Percentiles rank a stretch among this genome's conserved stretches.
phyloP scores from a whole-genome alignment of 2,888 invertebrate genomes.

The Spodoptera exigua region DNA sequence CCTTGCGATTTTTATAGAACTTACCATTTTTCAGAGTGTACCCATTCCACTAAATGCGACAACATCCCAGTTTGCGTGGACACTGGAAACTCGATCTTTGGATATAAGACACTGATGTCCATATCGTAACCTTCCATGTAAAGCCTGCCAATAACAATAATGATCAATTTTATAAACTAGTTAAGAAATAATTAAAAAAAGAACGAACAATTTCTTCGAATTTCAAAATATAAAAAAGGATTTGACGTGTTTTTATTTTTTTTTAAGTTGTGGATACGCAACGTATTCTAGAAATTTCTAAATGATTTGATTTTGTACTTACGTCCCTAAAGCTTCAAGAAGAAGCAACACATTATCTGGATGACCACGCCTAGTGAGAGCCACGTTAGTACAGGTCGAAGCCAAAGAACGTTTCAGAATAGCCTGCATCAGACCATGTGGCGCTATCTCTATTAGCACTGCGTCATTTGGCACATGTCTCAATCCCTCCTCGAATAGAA shows the following conservation, averaged over 20 bases:
- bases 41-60: slow-evolving; percentile 94
- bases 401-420: slow-evolving; percentile 94
- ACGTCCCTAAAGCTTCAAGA: slow-evolving; percentile 91
- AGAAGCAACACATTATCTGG: slow-evolving; percentile 89
- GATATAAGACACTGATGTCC: slow-evolving; percentile 92
- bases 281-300: too few species aligned
- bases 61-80: slow-evolving; percentile 95
- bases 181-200: too few species aligned
- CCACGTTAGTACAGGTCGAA: slow-evolving; percentile 90
- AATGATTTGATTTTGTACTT: slow-evolving; percentile 62
- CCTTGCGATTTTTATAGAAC: too few species aligned
- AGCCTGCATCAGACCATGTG: slow-evolving; percentile 96
- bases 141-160: slow-evolving; percentile 82
- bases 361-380: slow-evolving; percentile 92
- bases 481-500: slow-evolving; percentile 94
- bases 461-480: slow-evolving; percentile 93
- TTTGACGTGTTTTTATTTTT: too few species aligned
- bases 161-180: too few species aligned
- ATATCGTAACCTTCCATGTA: slow-evolving; percentile 92
- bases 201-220: too few species aligned
- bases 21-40: slow-evolving; percentile 92
- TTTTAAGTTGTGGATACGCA: too few species aligned
- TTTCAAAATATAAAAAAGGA: too few species aligned
- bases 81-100: slow-evolving; percentile 93
- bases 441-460: slow-evolving; percentile 95